Base-by-base conservation (phyloP, 2,888 invertebrate species). In the Lamproptera curius region DNA sequence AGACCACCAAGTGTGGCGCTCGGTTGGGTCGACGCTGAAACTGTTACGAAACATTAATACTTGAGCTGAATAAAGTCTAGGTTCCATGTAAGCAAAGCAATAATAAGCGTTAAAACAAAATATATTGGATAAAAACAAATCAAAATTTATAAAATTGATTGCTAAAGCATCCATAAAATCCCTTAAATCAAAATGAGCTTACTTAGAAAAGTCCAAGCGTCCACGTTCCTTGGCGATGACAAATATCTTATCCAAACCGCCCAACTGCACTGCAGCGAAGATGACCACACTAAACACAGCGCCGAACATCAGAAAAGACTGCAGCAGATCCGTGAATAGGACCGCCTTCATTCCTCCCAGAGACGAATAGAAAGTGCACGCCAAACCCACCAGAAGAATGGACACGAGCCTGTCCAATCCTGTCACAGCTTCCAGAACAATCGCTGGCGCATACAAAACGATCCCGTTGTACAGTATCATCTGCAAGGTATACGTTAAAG, bases 341-440 rank as follows among this genome's bases (percentile, higher is more conserved):
- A 97, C 96, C 2, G 97, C 96, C 73, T 97, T 97, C 92, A 97
- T 96, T 28, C 97, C 97, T 13, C 97, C 97, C 54, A 96, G 87
- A 0, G 94, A 93, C 0, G 96, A 95, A 65, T 96, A 96, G 70
- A 96, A 94, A 0, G 95, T 95, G 68, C 96, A 96, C 2, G 92
- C 95, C 36, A 94, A 66, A 1, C 93, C 95, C 45, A 94, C 92
- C 0, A 91, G 89, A 46, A 95, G 71, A 56, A 96, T 94, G 1
- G 95, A 95, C 54, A 91, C 85, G 17, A 91, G 73, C 77, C 92
- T 91, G 52, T 91, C 90, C 5, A 95, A 79, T n/a, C 95, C 95
- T 1, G 95, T 95, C 20, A 96, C 93, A 1, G 97, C 92, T 73
- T 95, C 94, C 14, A 98, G 75, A 0, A 97, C 97, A 56, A 98